A percentile compares a stretch with the other conserved stretches of the same genome.
phyloP scores from a whole-genome alignment of 2,113 vertebrate genomes.

The Mus pahari region DNA sequence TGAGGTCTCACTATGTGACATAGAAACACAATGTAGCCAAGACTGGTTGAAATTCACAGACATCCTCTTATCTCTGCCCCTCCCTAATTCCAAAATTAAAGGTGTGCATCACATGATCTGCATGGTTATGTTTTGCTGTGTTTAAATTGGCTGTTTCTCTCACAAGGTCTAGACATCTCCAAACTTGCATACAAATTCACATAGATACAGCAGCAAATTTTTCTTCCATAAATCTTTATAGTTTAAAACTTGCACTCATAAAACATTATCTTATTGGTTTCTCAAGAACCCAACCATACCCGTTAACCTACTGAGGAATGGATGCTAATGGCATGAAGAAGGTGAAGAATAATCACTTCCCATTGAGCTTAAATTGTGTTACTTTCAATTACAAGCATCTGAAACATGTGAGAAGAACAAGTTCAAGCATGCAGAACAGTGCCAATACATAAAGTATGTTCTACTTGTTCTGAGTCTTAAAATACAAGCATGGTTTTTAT shows the following conservation, averaged over 20 bases:
- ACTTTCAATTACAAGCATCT: neutral
- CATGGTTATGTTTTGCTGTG: neutral
- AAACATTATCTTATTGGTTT: neutral
- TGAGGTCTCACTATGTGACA: neutral
- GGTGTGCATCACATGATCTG: neutral
- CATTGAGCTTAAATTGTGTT: neutral
- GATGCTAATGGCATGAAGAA: neutral
- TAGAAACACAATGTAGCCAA: neutral
- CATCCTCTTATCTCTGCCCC: neutral
- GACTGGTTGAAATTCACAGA: neutral
- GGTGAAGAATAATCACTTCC: neutral
- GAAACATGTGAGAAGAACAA: neutral
- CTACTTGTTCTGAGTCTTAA: slow-evolving; percentile 8
- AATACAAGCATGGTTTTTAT: neutral
- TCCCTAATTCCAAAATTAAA: neutral
- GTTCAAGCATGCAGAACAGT: neutral
- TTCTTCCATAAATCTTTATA: slow-evolving; percentile 8
- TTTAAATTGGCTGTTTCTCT: slow-evolving; percentile 37
- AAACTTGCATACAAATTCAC: neutral
- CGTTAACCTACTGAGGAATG: neutral
- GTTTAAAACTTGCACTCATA: slow-evolving; percentile 27
- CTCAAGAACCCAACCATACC: neutral
- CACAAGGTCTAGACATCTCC: neutral
- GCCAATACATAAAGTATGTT: neutral
- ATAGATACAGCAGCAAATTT: neutral